Base-by-base conservation (phyloP, 2,888 invertebrate species). In the Lasiommata megera region DNA sequence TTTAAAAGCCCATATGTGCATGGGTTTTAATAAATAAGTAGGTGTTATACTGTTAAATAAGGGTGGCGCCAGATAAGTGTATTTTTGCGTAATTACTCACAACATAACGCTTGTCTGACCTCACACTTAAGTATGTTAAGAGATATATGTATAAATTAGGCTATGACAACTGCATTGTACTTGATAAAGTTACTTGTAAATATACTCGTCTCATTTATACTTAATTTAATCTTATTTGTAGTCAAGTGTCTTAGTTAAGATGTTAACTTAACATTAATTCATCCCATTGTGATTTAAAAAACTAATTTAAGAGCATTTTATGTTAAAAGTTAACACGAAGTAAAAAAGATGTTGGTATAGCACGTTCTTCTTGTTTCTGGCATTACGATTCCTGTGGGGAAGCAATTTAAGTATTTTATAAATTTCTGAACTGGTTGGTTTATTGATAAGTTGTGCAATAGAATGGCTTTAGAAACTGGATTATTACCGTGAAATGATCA, bases 111-210 rank as follows among this genome's bases (percentile, higher is more conserved):
- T 23, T 5, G 23, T 23, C 23, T 23, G 23, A 23, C 23, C 23
- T 23, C 2, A 23, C 23, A 23, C 23, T 34, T 31, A 34, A 11
- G 34, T 34, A 34, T 34, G 34, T 11, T 34, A 34, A 58, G 62
- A 58, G 48, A 53, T 44, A 61, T 51, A 47, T 61, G 48, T 62
- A 58, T 59, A 64, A 66, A 67, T 50, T 72, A 67, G 70, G 69
- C 61, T 75, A 77, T 71, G 68, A 75, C 70, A 63, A 70, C 70
- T 71, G 80, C 79, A 68, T 74, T 74, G 80, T 81, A 82, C 80
- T 80, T 82, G 67, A 67, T 68, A 66, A 63, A 69, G 62, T 68
- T 66, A 67, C 57, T 57, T 66, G 59, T 63, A 59, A 63, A 59
- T 62, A 60, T 62, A 61, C 14, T 41, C 51, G 23, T 54, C 59